phyloP scores from a whole-genome alignment of 1,140 invertebrate genomes.

The Wasmannia auropunctata region DNA sequence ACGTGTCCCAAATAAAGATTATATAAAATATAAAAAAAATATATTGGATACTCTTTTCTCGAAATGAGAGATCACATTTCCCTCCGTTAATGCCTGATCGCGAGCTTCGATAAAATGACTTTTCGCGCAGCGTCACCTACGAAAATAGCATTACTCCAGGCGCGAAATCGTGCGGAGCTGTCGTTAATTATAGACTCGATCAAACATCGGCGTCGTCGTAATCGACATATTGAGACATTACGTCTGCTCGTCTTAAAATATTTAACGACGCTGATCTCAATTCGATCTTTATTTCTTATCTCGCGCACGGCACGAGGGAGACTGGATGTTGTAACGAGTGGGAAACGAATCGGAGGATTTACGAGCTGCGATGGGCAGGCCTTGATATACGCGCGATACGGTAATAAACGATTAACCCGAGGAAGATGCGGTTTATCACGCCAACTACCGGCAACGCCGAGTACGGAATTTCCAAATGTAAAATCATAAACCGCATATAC shows the following conservation, averaged over 20 bases:
- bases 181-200: slow-evolving; percentile 1
- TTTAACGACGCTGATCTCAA: slow-evolving; percentile 39
- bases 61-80: not conserved
- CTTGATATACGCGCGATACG: slow-evolving; percentile 33
- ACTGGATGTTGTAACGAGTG: slow-evolving; percentile 10
- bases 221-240: slow-evolving; percentile 31
- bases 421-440: slow-evolving; percentile 19
- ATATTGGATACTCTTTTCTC: not conserved
- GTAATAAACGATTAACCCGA: slow-evolving; percentile 44
- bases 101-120: not conserved
- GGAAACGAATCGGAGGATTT: slow-evolving; percentile 39
- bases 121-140: not conserved
- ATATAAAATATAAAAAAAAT: not conserved
- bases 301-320: not conserved
- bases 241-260: not conserved
- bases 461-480: not conserved
- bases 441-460: not conserved
- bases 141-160: not conserved
- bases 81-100: not conserved
- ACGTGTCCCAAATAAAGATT: too few relatives aligned
- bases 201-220: not conserved
- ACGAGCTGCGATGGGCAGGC: slow-evolving; percentile 24
- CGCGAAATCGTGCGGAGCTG: not conserved
- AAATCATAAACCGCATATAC: not conserved
- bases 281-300: slow-evolving; percentile 15